These are phyloP conservation scores for Nephila pilipes DNA, from an alignment of 1,140 invertebrate species.

Conservation along the genomic window DNA sequence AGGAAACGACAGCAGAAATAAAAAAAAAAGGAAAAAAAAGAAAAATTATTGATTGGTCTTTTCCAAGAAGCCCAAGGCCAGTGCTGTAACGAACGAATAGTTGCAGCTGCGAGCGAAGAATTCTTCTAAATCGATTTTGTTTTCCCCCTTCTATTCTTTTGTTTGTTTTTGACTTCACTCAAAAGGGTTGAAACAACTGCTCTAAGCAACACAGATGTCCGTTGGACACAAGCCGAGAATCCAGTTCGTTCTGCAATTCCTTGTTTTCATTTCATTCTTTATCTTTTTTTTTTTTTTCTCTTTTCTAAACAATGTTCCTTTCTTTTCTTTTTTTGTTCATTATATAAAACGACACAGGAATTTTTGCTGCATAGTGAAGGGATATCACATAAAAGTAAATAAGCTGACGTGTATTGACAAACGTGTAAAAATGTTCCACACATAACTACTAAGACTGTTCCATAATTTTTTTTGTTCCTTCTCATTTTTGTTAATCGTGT, in stretches of 20 bases:
- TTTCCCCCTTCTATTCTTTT: constrained; percentile 22
- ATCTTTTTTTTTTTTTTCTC: background rate
- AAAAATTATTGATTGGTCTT: constrained; percentile 73
- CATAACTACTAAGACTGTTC: background rate
- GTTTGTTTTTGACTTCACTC: constrained; percentile 20
- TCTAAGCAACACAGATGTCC: constrained; percentile 52
- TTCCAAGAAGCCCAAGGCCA: constrained; percentile 50
- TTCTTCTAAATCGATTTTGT: constrained; percentile 8
- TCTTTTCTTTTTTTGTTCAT: background rate
- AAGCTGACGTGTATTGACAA: constrained; percentile 39
- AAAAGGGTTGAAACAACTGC: constrained; percentile 53
- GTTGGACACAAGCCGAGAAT: constrained; percentile 11
- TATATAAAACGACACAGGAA: constrained; percentile 1
- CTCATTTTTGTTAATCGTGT: background rate
- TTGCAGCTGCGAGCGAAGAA: constrained; percentile 29
- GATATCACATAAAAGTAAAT: constrained; percentile 8
- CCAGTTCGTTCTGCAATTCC: constrained; percentile 8
- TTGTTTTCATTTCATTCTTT: background rate
- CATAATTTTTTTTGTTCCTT: background rate
- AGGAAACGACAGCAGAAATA: constrained; percentile 54
- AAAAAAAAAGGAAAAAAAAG: background rate
- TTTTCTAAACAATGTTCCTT: background rate
- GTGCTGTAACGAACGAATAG: constrained; percentile 51
- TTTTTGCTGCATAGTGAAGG: background rate
- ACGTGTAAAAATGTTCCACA: constrained; percentile 55